These are phyloP conservation scores for Pyrocoelia pectoralis DNA, from an alignment of 2,888 invertebrate genomes.

Conservation along the genomic window DNA sequence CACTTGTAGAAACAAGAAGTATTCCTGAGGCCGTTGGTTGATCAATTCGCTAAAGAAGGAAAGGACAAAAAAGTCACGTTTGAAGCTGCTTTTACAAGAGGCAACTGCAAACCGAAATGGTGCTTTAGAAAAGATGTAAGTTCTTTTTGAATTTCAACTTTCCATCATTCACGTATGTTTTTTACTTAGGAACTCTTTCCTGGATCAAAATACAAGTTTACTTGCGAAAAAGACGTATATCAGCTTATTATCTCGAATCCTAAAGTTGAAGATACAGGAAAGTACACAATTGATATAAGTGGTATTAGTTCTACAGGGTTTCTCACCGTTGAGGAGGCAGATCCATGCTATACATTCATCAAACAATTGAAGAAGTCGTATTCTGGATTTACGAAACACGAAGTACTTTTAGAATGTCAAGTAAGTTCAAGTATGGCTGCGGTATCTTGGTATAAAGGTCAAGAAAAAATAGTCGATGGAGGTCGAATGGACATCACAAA, in stretches of 20 bases:
- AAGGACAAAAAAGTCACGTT: conserved; percentile 95
- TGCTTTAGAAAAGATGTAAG: conserved; percentile 91
- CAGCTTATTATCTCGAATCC: conserved; percentile 89
- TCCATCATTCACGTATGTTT: neutral
- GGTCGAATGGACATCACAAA: conserved; percentile 89
- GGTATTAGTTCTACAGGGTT: conserved; percentile 89
- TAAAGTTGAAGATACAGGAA: conserved; percentile 96
- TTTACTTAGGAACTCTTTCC: conserved; percentile 87
- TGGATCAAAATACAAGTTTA: conserved; percentile 96
- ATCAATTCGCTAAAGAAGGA: conserved; percentile 93
- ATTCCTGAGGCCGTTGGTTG: conserved; percentile 93
- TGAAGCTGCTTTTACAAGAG: conserved; percentile 94
- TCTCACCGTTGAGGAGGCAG: conserved; percentile 96
- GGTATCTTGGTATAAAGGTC: conserved; percentile 92
- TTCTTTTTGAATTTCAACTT: conserved; percentile 46
- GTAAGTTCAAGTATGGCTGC: conserved; percentile 93
- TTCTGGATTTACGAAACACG: conserved; percentile 91
- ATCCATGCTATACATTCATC: conserved; percentile 92
- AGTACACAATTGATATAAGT: conserved; percentile 94
- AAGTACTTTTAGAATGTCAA: conserved; percentile 89
- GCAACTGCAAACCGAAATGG: conserved; percentile 95
- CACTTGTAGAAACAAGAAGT: conserved; percentile 85
- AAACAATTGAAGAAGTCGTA: conserved; percentile 88
- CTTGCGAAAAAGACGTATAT: conserved; percentile 90
- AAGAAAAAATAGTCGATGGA: conserved; percentile 76